Evolutionary conservation across 2,888 invertebrate genomes (phyloP), one percentile per base, ranked within the genome.

Genomic region (Eupithecia vulgata): DNA sequence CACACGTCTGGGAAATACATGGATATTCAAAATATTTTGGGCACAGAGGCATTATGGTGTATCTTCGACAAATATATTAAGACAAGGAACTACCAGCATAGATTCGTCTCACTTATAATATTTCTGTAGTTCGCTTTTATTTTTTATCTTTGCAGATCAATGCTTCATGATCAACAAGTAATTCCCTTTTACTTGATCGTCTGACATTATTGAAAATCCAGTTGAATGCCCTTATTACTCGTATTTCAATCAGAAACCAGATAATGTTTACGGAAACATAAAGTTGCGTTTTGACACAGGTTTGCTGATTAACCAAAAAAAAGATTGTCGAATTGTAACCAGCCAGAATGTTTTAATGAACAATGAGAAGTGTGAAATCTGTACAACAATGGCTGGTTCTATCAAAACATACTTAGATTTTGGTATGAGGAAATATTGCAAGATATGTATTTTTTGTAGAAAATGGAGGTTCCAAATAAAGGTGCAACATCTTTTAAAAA

Each of bases 201-300:
- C 12, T 65, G 67, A 66, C 70, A 70, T 57, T 40, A 37, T 52
- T 25, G 17, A 52, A 61, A 71, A 74, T 74, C 57, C 1, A 71
- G 42, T 70, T 71, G 61, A 76, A 71, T 76, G 64, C 57, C 48
- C 45, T 71, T 73, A 61, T 69, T 67, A 48, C 48, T 70, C 65
- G 67, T 66, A 68, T 72, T 76, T 67, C n/a, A 70, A 71, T 70
- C 71, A 74, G 65, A 70, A 75, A 71, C 73, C 71, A 21, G 69
- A 71, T 74, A 21, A 42, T 74, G 76, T 76, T 76, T 71, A 76
- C 76, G 76, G 76, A 76, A 76, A 62, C 57, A 25, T 15, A 45
- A 69, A 57, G 35, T 37, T 21, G 34, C 7, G 59, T 62, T 15
- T 65, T 42, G 65, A 65, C 65, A 65, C 37, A 65, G 12, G 40